Percentiles rank a stretch among this genome's conserved stretches.
Evolutionary conservation across 2,888 invertebrate species (phyloP).

Genomic region (Acleris literana): DNA sequence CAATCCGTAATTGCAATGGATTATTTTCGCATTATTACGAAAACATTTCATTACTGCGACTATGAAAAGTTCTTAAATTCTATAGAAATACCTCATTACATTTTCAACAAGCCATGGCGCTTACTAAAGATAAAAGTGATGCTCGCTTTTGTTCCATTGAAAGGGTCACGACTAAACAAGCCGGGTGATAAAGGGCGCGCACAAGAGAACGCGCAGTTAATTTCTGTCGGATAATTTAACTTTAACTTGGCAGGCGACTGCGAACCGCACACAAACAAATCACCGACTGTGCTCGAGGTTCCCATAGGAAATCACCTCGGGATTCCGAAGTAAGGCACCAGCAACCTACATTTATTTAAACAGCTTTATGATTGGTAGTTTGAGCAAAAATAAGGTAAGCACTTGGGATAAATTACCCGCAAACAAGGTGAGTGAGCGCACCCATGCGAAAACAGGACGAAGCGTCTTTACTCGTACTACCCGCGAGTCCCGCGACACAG

Average conservation of each 20-base stretch:
- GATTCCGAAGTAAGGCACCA: conserved; percentile 15
- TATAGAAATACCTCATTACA: conserved; percentile 18
- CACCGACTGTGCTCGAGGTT: conserved; percentile 16
- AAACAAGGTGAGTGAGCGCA: too few species aligned
- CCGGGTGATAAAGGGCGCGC: conserved; percentile 14
- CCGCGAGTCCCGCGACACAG: too few species aligned
- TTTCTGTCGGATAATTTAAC: conserved; percentile 22
- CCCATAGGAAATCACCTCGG: conserved; percentile 33
- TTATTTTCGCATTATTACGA: conserved; percentile 8
- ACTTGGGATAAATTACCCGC: background rate
- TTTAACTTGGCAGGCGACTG: conserved; percentile 20
- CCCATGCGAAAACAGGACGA: too few species aligned
- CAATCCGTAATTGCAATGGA: conserved; percentile 1
- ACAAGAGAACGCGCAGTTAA: conserved; percentile 22
- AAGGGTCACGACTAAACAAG: conserved; percentile 25
- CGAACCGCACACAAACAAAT: conserved; percentile 25
- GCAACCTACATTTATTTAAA: conserved; percentile 25
- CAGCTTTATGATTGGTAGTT: conserved; percentile 31
- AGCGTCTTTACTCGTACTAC: too few species aligned
- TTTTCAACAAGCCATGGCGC: conserved; percentile 19
- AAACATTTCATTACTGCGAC: background rate
- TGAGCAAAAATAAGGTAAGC: conserved; percentile 28
- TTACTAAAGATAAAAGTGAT: conserved; percentile 30
- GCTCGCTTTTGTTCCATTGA: conserved; percentile 27
- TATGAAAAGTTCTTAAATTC: conserved; percentile 18